Evolutionary conservation across 2,113 vertebrate species (phyloP), one percentile per base, ranked within the genome.

Genomic region (Notothenia coriiceps): DNA sequence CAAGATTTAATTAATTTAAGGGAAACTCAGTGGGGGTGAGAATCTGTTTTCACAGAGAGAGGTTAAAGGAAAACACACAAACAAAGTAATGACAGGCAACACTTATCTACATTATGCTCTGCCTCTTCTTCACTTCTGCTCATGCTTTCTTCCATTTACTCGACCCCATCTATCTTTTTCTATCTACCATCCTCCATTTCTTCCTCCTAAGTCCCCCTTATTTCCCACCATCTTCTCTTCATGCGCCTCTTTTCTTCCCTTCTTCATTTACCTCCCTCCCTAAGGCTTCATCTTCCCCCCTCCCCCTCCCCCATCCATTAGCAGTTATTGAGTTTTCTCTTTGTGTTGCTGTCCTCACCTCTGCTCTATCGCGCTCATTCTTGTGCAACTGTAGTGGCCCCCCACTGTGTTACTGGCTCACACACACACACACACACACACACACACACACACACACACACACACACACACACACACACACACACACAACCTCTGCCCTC

Each of bases 261-360:
- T 14, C 68, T 10, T 17, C 17, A 47, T 33, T 54, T 69, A 49
- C 25, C 51, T 47, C n/a, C 22, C 50, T 51, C 55, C 49, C 68
- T 22, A 22, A 22, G 22, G 22, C 20, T 46, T 40, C 54, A 79
- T 61, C 65, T 68, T 75, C 60, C 57, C 70, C 46, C 67, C 22
- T 22, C 43, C 40, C 65, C 74, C 33, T 70, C 46, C 66, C 62
- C 12, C 79, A 76, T 83, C 84, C 76, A 86, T 88, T 86, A 83
- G 79, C 5, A 10, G 61, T 70, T 90, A 80, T 83, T 83, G 83
- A 88, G 79, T 88, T 90, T 80, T 84, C 60, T 70, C 74, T 84
- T 86, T 80, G 65, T 84, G 73, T 81, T 49, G 47, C 70, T 77
- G 65, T 80, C 71, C 69, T 86, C 88, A 85, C 74, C 67, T 87